Evolutionary conservation across 2,797 vertebrate species (phyloP).

Genomic region (Gouania willdenowi): DNA sequence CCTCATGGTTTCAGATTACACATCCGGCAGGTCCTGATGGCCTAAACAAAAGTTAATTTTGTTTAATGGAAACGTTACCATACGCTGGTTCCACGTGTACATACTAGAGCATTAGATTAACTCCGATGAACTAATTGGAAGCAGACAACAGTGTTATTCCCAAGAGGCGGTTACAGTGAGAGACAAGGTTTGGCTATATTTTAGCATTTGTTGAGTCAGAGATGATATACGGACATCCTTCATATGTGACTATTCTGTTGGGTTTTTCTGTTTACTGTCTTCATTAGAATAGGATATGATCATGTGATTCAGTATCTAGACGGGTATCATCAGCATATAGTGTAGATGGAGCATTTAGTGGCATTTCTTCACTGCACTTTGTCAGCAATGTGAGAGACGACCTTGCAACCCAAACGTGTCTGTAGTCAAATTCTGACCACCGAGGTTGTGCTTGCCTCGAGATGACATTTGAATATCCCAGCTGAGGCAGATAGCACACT

Average conservation of each 20-base stretch:
- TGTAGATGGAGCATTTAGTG: slow-evolving; percentile 13
- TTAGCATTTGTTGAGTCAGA: slow-evolving; percentile 56
- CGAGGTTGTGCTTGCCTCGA: slow-evolving; percentile 8
- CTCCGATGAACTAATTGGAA: slow-evolving; percentile 82
- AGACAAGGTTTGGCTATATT: slow-evolving; percentile 41
- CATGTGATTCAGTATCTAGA: slow-evolving; percentile 34
- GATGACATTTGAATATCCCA: slow-evolving; percentile 30
- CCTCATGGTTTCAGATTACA: slow-evolving; percentile 78
- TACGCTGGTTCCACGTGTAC: slow-evolving; percentile 75
- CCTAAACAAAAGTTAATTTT: slow-evolving; percentile 83
- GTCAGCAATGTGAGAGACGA: slow-evolving; percentile 48
- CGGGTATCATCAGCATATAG: slow-evolving; percentile 18
- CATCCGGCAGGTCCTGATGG: slow-evolving; percentile 75
- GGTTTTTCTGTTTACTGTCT: slow-evolving; percentile 28
- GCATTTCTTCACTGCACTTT: slow-evolving; percentile 36
- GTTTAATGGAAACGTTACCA: slow-evolving; percentile 82
- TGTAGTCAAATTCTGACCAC: slow-evolving; percentile 39
- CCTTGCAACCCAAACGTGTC: slow-evolving; percentile 46
- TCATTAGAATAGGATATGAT: slow-evolving; percentile 24
- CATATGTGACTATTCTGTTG: slow-evolving; percentile 59
- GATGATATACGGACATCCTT: slow-evolving; percentile 49
- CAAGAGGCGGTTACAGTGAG: slow-evolving; percentile 57
- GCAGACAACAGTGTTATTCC: slow-evolving; percentile 72
- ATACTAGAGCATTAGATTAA: slow-evolving; percentile 79
- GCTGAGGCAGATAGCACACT: slow-evolving; percentile 42